Evolutionary conservation across 2,888 invertebrate genomes (phyloP).

Genomic region (Gastracanthus pulcherrimus): DNA sequence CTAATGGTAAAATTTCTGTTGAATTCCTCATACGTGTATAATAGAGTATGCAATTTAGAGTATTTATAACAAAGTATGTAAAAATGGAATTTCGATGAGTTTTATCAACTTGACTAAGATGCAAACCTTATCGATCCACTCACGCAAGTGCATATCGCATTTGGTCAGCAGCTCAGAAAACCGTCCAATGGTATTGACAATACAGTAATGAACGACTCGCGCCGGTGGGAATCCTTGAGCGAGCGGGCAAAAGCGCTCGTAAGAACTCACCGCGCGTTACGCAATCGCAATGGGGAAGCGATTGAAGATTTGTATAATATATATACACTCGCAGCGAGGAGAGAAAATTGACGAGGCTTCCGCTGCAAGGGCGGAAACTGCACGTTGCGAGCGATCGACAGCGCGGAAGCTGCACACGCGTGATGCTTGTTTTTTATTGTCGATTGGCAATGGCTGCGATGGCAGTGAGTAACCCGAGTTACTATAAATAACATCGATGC

Average conservation of each 20-base stretch:
- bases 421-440: background rate
- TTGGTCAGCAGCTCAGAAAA: background rate
- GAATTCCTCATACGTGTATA: too few relatives aligned
- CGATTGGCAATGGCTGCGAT: background rate
- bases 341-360: slow-evolving; percentile 27
- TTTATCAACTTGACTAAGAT: too few relatives aligned
- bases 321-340: background rate
- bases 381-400: too few relatives aligned
- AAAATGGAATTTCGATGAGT: too few relatives aligned
- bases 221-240: slow-evolving; percentile 15
- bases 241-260: background rate
- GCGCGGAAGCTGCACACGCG: background rate
- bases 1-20: too few relatives aligned
- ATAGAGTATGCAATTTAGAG: too few relatives aligned
- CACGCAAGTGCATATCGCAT: background rate
- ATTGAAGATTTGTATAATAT: slow-evolving; percentile 25
- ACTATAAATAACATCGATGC: background rate
- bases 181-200: background rate
- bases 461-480: background rate
- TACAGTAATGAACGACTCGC: background rate
- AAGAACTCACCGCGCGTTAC: slow-evolving; percentile 54
- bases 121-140: too few relatives aligned
- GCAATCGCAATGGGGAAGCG: slow-evolving; percentile 53
- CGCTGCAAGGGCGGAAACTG: slow-evolving; percentile 29
- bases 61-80: too few relatives aligned